Conservation (phyloP, 2,888 invertebrate genomes). For the Mythimna impura region DNA sequence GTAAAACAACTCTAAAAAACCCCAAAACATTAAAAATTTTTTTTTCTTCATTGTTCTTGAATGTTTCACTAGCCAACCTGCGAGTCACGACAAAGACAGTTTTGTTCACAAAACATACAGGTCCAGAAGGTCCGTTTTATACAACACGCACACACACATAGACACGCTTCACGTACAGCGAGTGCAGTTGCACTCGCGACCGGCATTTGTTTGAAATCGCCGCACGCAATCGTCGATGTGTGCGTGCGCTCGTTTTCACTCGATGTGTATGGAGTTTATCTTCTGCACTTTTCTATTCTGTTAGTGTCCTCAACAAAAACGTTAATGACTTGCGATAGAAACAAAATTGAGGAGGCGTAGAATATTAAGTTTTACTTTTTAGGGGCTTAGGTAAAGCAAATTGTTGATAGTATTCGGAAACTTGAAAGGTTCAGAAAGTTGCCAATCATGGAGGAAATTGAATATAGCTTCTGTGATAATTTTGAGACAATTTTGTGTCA, state of each 20-base stretch:
- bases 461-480: too few relatives aligned
- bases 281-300: neutral
- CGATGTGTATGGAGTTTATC: neutral
- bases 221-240: neutral
- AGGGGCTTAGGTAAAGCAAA: slow-evolving; percentile 14
- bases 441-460: slow-evolving; percentile 2
- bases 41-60: slow-evolving; percentile 45
- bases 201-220: neutral
- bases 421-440: slow-evolving; percentile 3
- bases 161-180: neutral
- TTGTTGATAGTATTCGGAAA: slow-evolving; percentile 26
- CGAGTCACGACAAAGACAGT: slow-evolving; percentile 54
- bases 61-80: slow-evolving; percentile 55
- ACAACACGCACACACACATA: neutral
- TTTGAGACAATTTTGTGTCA: neutral
- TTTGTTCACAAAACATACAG: slow-evolving; percentile 26
- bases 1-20: slow-evolving; percentile 11
- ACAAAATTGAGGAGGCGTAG: slow-evolving; percentile 54
- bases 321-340: slow-evolving; percentile 52
- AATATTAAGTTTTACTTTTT: slow-evolving; percentile 44
- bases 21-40: slow-evolving; percentile 31
- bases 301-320: slow-evolving; percentile 53
- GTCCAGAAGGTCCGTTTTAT: neutral
- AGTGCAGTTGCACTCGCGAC: neutral
- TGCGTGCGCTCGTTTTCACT: neutral